Evolutionary conservation across 2,797 vertebrate species (phyloP).

Genomic region (Petrocephalus schoutedeni): DNA sequence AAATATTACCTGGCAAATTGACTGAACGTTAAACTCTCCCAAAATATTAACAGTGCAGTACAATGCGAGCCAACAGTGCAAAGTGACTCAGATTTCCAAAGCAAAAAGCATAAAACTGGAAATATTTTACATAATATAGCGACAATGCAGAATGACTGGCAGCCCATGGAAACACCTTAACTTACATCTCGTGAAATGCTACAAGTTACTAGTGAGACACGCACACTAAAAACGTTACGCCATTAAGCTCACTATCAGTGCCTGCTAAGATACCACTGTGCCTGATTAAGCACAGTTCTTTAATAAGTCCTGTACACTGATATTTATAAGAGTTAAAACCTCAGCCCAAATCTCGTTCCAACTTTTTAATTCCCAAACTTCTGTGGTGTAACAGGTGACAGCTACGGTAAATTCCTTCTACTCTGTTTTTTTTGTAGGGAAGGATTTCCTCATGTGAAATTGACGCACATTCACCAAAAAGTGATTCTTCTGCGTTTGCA

Average conservation of each 20-base stretch:
- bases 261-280: not conserved
- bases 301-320: not conserved
- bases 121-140: not conserved
- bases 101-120: not conserved
- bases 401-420: not conserved
- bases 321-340: not conserved
- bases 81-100: not conserved
- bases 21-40: not conserved
- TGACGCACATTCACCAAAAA: not conserved
- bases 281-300: not conserved
- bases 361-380: not conserved
- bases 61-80: not conserved
- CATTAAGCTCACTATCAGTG: not conserved
- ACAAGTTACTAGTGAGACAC: not conserved
- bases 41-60: conserved; percentile 2
- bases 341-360: not conserved
- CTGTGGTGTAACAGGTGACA: not conserved
- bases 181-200: not conserved
- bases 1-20: conserved; percentile 9
- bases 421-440: not conserved
- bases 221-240: not conserved
- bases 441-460: not conserved
- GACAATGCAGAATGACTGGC: not conserved
- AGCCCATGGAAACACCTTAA: not conserved
- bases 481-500: not conserved